Evolutionary conservation across 2,888 invertebrate species (phyloP), one percentile per base, ranked within the genome.

Genomic region (Embidobia sp.): DNA sequence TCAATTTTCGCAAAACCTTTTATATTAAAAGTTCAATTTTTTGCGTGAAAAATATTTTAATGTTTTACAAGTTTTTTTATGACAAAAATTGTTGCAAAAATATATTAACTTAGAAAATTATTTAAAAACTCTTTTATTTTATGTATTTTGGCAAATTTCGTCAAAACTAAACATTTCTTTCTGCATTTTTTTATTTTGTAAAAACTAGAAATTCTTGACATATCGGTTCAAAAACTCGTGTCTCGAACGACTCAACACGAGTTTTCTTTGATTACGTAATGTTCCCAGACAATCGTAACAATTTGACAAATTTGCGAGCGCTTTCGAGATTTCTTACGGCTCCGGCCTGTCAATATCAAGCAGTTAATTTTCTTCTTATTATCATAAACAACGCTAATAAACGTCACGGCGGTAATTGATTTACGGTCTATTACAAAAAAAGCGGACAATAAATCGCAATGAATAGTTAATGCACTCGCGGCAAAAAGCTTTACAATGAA

Each of bases 311-410:
- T 75, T 69, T 53, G 66, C 46, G 63, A 44, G 18, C 69, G 19
- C 44, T 67, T 63, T 67, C 55, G 46, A 33, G 61, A 69, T 63
- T 67, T 69, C 67, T 75, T 55, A 63, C 69, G 42, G 31, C 75
- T 53, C 11, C 18, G 61, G 48, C 61, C 35, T 75, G 69, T 75
- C 75, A 75, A 69, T 75, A 75, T 75, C 75, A 63, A 61, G 53
- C 53, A 69, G 75, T 75, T 55, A 75, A 75, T 75, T 75, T 75
- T 75, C 75, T 75, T 69, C 69, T 69, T 75, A 75, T 75, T 75
- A 75, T 75, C 75, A 75, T 75, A 75, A 75, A 75, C 75, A 63
- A 75, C 75, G 75, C 49, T 49, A 63, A 69, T 75, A 75, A 75
- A 75, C 44, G 75, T 69, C 75, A 48, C 42, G 44, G 7, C 33